Base-by-base conservation (phyloP, 23 tunicate genomes). In the Styela plicata region DNA sequence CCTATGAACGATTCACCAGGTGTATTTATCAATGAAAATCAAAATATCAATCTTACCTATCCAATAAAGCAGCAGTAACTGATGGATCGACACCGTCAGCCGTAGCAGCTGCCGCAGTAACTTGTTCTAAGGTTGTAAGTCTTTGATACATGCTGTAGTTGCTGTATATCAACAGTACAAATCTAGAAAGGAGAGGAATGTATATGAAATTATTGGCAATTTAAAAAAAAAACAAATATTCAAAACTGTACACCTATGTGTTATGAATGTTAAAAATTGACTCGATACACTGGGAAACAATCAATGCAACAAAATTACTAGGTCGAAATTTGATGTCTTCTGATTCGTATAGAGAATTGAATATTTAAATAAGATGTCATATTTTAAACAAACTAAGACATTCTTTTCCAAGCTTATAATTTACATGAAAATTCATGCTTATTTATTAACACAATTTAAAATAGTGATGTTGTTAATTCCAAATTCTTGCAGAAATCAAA, bases 71-170 rank as follows among this genome's bases (percentile, higher is more conserved):
- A 44, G 81, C 81, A 25, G 81, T 76, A 44, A 76, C 81, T 7
- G 81, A 76, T 0, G 81, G 81, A 27, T 76, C 81, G 0, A 76
- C 81, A 52, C 81, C 81, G 65, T 76, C 81, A 36, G 81, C 81
- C 13, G 64, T 53, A 17, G 81, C 81, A 18, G 81, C 81, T 1
- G 81, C 81, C 0, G 81, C 81, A 0, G 81, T 53, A 7, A 83
- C 25, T 63, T 71, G 81, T 78, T 91, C 97, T 1, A 91, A 68
- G 19, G 82, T 31, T 22, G 30, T 63, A 22, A 91, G 31, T 52
- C 97, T 80, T n/a, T 65, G 81, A 82, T 86, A 85, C 97, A 91
- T 76, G 31, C 86, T 36, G 53, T 91, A 91, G 76, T 91, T 86
- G 77, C 90, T 91, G 79, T 83, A 86, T 64, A 91, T 27, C 44